A percentile compares a stretch with the other conserved stretches of the same genome.
phyloP scores from a whole-genome alignment of 2,888 invertebrate species.

The Caenorhabditis sp. region DNA sequence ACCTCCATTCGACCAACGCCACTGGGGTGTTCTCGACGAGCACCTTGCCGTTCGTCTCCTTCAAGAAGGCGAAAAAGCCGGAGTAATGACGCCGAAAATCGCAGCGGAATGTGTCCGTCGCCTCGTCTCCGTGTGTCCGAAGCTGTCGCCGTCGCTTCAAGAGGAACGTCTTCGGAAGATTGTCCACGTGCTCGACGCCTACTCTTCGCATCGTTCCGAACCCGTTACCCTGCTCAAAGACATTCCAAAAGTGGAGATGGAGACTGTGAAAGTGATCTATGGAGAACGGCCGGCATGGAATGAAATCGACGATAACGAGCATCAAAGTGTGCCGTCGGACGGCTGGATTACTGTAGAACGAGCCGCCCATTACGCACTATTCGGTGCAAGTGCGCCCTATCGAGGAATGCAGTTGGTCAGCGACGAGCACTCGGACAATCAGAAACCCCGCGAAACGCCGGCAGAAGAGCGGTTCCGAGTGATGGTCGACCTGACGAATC shows the following conservation, averaged over 20 bases:
- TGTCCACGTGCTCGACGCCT: conserved; percentile 32
- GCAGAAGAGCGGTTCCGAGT: conserved; percentile 73
- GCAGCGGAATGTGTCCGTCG: conserved; percentile 56
- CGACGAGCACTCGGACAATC: conserved; percentile 73
- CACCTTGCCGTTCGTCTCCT: conserved; percentile 53
- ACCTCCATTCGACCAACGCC: conserved; percentile 66
- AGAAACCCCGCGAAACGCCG: conserved; percentile 72
- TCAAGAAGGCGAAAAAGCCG: conserved; percentile 52
- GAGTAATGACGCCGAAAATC: conserved; percentile 43
- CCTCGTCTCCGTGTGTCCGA: conserved; percentile 53
- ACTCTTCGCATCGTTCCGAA: conserved; percentile 31
- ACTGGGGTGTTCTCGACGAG: conserved; percentile 76
- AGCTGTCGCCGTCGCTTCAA: conserved; percentile 29
- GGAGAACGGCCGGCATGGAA: conserved; percentile 70
- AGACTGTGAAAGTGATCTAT: conserved; percentile 61
- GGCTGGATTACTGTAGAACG: conserved; percentile 72
- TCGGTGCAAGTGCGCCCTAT: conserved; percentile 66
- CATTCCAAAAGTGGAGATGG: conserved; percentile 50
- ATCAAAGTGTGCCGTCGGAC: conserved; percentile 36
- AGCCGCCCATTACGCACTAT: conserved; percentile 71
- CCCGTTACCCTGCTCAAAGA: conserved; percentile 13
- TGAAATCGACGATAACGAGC: conserved; percentile 59
- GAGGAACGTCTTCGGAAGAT: conserved; percentile 40
- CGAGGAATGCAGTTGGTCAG: conserved; percentile 68
- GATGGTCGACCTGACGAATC: conserved; percentile 71